These are phyloP conservation scores for Formica aserva DNA, from an alignment of 2,888 invertebrate species.

Conservation along the genomic window DNA sequence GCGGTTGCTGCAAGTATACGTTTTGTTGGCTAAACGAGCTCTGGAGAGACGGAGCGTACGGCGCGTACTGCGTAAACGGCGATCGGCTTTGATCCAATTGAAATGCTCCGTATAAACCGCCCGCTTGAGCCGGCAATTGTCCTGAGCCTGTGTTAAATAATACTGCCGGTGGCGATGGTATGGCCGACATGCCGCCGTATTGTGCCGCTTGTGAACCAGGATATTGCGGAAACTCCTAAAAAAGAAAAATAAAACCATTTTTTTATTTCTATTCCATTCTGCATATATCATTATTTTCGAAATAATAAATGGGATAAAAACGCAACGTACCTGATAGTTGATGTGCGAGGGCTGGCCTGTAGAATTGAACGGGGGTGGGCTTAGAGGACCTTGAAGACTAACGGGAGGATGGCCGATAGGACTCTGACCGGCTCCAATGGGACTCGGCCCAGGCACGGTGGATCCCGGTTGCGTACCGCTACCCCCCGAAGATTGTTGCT, in stretches of 20 bases:
- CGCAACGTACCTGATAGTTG: slow-evolving; percentile 89
- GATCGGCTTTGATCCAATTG: slow-evolving; percentile 92
- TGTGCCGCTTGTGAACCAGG: slow-evolving; percentile 87
- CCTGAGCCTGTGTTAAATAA: slow-evolving; percentile 92
- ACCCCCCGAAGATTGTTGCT: slow-evolving; percentile 89
- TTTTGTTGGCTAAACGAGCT: slow-evolving; percentile 87
- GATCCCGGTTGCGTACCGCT: slow-evolving; percentile 85
- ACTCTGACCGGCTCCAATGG: slow-evolving; percentile 84
- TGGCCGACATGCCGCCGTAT: slow-evolving; percentile 93
- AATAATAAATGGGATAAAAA: slow-evolving; percentile 19
- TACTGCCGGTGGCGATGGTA: slow-evolving; percentile 94
- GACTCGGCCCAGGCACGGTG: slow-evolving; percentile 84
- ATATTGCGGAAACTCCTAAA: slow-evolving; percentile 84
- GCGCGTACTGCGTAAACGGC: slow-evolving; percentile 92
- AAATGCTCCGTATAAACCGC: slow-evolving; percentile 94
- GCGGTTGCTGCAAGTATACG: slow-evolving; percentile 86
- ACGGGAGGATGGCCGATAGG: slow-evolving; percentile 88
- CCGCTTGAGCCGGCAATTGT: slow-evolving; percentile 89
- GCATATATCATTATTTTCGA: neutral
- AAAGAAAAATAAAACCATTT: neutral
- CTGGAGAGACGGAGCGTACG: slow-evolving; percentile 89
- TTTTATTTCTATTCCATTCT: neutral
- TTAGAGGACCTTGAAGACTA: slow-evolving; percentile 87
- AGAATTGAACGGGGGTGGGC: slow-evolving; percentile 87
- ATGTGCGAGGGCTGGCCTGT: slow-evolving; percentile 87